Conservation (phyloP, 2,797 vertebrate genomes). For the Chaetophractus vellerosus region DNA sequence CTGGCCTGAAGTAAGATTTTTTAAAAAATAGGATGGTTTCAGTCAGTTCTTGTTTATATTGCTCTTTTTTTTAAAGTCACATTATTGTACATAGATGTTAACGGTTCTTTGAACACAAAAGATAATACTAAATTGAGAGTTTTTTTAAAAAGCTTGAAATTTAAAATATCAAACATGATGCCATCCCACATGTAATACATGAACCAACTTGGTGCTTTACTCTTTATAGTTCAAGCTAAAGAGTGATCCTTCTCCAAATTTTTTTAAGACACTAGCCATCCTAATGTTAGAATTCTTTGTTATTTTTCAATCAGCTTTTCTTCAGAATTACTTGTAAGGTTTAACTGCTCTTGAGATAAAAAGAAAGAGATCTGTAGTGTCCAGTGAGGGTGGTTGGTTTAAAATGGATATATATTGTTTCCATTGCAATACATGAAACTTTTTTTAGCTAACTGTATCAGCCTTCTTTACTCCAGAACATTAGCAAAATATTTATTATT, state of each 20-base stretch:
- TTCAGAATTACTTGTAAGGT: constrained; percentile 64
- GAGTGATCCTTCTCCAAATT: constrained; percentile 25
- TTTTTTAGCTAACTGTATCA: not conserved
- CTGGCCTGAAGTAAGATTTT: constrained; percentile 94
- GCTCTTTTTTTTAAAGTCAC: constrained; percentile 13
- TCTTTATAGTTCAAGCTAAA: no score
- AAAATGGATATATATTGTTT: constrained; percentile 37
- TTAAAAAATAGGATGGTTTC: constrained; percentile 8
- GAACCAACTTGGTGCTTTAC: not conserved
- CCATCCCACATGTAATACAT: not conserved
- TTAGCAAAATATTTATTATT: constrained; percentile 51
- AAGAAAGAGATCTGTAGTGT: constrained; percentile 50
- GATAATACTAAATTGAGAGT: constrained; percentile 19
- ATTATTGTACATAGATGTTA: not conserved
- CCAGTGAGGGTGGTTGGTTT: not conserved
- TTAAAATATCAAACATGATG: constrained; percentile 54
- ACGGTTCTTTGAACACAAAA: constrained; percentile 69
- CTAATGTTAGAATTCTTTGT: constrained; percentile 23
- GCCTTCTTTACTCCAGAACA: not conserved
- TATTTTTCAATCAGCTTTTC: constrained; percentile 45
- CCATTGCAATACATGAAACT: not conserved
- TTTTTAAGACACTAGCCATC: constrained; percentile 29
- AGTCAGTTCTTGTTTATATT: not conserved
- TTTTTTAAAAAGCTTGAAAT: constrained; percentile 44
- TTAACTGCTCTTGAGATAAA: constrained; percentile 19